A percentile compares a stretch with the other conserved stretches of the same genome.
These are phyloP conservation scores for Macroteleia sp. DNA, from an alignment of 2,888 invertebrate species.

Conservation along the genomic window DNA sequence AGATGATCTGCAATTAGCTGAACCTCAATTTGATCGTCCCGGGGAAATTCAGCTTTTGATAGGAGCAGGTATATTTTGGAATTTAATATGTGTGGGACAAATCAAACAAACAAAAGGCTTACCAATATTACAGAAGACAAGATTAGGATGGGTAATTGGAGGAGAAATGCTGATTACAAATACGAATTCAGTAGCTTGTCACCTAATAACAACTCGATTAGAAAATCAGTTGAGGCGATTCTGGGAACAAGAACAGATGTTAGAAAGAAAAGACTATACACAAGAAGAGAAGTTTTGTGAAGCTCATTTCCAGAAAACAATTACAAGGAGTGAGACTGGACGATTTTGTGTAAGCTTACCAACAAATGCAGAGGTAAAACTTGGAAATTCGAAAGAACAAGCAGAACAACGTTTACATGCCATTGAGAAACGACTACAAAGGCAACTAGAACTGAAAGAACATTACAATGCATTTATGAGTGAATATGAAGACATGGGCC, in stretches of 20 bases:
- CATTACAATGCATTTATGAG: not conserved
- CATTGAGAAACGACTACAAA: not conserved
- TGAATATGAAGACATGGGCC: not conserved
- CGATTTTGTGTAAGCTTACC: not conserved
- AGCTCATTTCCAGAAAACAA: not conserved
- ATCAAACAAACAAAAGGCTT: not conserved
- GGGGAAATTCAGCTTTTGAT: not conserved
- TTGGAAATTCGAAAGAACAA: not conserved
- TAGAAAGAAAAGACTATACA: not conserved
- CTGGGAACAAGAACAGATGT: not conserved
- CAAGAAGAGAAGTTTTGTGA: not conserved
- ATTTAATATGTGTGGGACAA: not conserved
- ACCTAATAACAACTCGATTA: not conserved
- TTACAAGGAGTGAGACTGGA: conserved; percentile 1
- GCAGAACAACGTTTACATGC: not conserved
- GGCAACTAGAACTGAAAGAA: not conserved
- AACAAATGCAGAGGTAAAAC: not conserved
- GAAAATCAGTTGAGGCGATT: not conserved
- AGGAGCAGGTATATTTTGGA: not conserved
- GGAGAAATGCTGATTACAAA: not conserved
- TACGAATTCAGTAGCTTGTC: not conserved
- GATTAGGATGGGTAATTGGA: not conserved
- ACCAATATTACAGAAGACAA: not conserved
- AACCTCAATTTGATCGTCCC: too few relatives aligned
- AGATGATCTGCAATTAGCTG: too few relatives aligned